Base-by-base conservation (phyloP, 2,113 vertebrate species). In the Ageneiosus marmoratus region DNA sequence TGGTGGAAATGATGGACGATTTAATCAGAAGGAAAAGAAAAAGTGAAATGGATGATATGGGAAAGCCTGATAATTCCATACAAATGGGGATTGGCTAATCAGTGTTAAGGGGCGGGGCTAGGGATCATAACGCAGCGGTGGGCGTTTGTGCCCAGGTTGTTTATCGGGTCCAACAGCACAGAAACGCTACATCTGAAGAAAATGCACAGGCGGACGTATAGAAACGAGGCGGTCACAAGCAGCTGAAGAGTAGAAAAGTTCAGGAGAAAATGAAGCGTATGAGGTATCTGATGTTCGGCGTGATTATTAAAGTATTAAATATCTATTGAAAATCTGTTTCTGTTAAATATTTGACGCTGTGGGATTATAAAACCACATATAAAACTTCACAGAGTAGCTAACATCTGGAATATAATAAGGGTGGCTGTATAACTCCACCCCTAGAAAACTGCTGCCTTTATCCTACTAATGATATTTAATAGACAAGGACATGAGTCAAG, bases 1-100 rank as follows among this genome's bases (percentile, higher is more conserved):
- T 86, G 87, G 86, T 87, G 88, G 87, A 82, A 86, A 92, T 89
- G 89, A 88, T 88, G 93, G 90, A 92, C 89, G 92, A 88, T 92
- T 89, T 83, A 24, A 92, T 92, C 93, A 93, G 74, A 79, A 48
- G 55, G 77, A n/a, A 65, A 81, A 90, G 83, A 91, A 89, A 87
- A 92, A 84, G 89, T 92, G 92, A 93, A 92, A 96, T 96, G 96
- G 93, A 93, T 90, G 92, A 96, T 93, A 96, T 93, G 93, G 91
- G 90, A 90, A 90, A 88, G 83, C 87, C 90, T 89, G 89, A 55
- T 82, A 89, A 80, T 86, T 80, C 82, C 80, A 81, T 88, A 86
- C 87, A 74, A 50, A 60, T 37, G 44, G 58, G 58, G 67, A 56
- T 75, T 78, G 70, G 70, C 41, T 56, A 67, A 46, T 79, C 51